Evolutionary conservation across 1,140 invertebrate species (phyloP).

Genomic region (Vanessa atalanta): DNA sequence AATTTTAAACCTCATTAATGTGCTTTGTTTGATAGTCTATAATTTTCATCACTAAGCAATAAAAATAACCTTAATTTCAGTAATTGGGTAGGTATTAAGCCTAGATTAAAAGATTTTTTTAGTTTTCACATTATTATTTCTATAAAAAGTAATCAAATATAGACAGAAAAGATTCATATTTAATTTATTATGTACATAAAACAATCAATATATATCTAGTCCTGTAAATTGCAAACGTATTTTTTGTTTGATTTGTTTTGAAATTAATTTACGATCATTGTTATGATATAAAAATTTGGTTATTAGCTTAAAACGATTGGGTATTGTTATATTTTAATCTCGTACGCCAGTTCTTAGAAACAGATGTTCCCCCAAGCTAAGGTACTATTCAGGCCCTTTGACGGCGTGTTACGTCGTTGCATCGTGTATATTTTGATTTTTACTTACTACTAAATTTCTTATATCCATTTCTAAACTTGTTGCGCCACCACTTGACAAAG

Average conservation of each 20-base stretch:
- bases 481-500: constrained; percentile 89
- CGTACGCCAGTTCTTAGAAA: background rate
- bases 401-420: background rate
- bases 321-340: too few species aligned
- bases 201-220: too few species aligned
- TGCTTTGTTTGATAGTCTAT: too few species aligned
- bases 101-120: too few species aligned
- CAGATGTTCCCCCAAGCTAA: background rate
- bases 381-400: background rate
- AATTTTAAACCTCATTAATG: too few species aligned
- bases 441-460: constrained; percentile 86
- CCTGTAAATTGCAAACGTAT: too few species aligned
- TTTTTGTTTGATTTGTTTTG: too few species aligned
- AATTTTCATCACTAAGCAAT: background rate
- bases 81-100: background rate
- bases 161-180: background rate
- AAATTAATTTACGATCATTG: too few species aligned
- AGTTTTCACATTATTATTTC: too few species aligned
- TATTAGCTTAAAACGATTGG: too few species aligned
- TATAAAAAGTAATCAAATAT: background rate
- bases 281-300: too few species aligned
- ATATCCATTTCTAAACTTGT: constrained; percentile 87
- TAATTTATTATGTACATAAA: too few species aligned
- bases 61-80: background rate
- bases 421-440: background rate